A percentile compares a stretch with the other conserved stretches of the same genome.
Evolutionary conservation across 2,113 vertebrate genomes (phyloP).

Genomic region (Actenoides lindsayi): DNA sequence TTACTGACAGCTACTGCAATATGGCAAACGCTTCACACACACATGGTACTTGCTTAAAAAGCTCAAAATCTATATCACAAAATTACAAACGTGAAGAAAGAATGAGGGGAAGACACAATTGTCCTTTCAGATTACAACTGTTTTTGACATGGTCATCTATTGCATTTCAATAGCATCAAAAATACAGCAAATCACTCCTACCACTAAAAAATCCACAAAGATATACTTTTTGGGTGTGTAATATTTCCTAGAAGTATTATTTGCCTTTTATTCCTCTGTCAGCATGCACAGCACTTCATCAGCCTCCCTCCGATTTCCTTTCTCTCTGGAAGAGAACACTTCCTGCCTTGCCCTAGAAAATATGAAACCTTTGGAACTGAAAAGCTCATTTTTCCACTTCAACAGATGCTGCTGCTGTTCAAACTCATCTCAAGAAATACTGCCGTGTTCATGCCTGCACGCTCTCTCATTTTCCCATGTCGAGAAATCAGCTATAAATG

Average conservation of each 20-base stretch:
- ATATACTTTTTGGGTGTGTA: neutral
- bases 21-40: neutral
- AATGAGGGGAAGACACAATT: neutral
- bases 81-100: neutral
- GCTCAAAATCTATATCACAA: neutral
- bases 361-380: constrained; percentile 54
- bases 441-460: constrained; percentile 41
- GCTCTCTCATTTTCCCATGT: constrained; percentile 51
- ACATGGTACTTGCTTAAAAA: neutral
- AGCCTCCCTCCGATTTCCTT: neutral
- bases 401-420: constrained; percentile 52
- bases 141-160: neutral
- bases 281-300: neutral
- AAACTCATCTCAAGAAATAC: constrained; percentile 52
- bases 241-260: neutral
- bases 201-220: neutral
- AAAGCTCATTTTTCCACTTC: constrained; percentile 59
- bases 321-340: constrained; percentile 10
- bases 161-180: neutral
- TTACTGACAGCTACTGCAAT: neutral
- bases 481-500: constrained; percentile 43
- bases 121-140: neutral
- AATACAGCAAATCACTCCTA: neutral
- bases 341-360: constrained; percentile 54
- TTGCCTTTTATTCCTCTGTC: neutral